A percentile compares a stretch with the other conserved stretches of the same genome.
Evolutionary conservation across 2,797 vertebrate genomes (phyloP).

Genomic region (Miichthys miiuy): DNA sequence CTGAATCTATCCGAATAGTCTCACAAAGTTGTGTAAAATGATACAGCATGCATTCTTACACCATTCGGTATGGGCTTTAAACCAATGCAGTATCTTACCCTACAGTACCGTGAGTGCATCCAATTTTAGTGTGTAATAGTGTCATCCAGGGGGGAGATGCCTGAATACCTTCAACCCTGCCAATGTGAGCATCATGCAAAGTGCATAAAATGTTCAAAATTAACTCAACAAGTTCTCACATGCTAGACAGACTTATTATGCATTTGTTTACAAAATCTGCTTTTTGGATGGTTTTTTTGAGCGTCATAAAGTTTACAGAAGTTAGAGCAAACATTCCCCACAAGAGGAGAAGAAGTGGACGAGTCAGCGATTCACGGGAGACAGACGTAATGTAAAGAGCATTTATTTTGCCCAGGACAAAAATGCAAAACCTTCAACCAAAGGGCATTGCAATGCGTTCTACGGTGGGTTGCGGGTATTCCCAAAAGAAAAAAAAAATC

Average conservation of each 20-base stretch:
- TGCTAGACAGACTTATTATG: conserved; percentile 5
- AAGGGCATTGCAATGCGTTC: too few species aligned
- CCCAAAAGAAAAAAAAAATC: too few species aligned
- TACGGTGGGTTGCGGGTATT: too few species aligned
- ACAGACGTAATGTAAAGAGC: neutral
- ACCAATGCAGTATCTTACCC: conserved; percentile 31
- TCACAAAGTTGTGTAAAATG: conserved; percentile 28
- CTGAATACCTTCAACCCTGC: conserved; percentile 41
- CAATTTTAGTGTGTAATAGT: conserved; percentile 13
- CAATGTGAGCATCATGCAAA: conserved; percentile 48
- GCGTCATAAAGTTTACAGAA: conserved; percentile 57
- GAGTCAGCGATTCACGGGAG: neutral
- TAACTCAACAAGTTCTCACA: conserved; percentile 9
- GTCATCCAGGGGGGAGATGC: conserved; percentile 5
- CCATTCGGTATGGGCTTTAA: conserved; percentile 30
- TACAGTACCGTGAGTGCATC: conserved; percentile 21
- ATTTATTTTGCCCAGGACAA: neutral
- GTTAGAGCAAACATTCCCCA: conserved; percentile 52
- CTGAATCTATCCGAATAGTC: conserved; percentile 11
- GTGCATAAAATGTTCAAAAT: conserved; percentile 27
- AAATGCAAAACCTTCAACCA: too few species aligned
- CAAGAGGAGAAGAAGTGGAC: conserved; percentile 20
- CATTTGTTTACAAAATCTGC: conserved; percentile 54
- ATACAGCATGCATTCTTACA: conserved; percentile 17
- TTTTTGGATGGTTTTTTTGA: conserved; percentile 37